Base-by-base conservation (phyloP, 1,140 invertebrate genomes). In the Pseudomyrmex pallidus region DNA sequence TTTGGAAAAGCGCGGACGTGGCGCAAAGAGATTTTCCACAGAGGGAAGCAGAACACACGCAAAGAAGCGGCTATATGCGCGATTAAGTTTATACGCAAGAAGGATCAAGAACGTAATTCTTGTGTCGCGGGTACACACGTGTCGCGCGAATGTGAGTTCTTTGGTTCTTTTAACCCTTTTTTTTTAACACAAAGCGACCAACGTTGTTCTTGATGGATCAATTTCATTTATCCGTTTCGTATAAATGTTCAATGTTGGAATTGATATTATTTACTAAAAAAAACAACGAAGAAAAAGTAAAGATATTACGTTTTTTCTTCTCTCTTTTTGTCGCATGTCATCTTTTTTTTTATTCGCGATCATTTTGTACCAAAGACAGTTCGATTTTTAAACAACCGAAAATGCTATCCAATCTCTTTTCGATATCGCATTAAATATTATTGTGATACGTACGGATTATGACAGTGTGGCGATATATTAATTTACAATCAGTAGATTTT, bases 51-150 rank as follows among this genome's bases (percentile, higher is more conserved):
- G 15, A n/a, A 17, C 5, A 8, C 2, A 10, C 15, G n/a, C 10
- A 17, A 72, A 80, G 76, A 80, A 72, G 50, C 46, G 54, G 50
- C 25, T 22, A 77, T 78, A 66, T 66, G 74, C 63, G 20, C 63
- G 63, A 78, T 78, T 78, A 78, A 68, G 54, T 78, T 78, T 70
- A 78, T 59, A 68, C 64, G 44, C 64, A 56, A 70, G 20, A 78
- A 78, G 76, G 61, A 68, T 78, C 64, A 78, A 59, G 64, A 20
- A 50, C 56, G n/a, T 63, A 74, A 74, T 63, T 48, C 48, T 62
- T 17, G 57, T 54, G 57, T 63, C 67, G 52, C 4, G 46, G 61
- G 12, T 73, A 52, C 78, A 62, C 17, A 57, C 74, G 77, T 73
- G 35, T 35, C 35, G 35, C 57, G 68, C 17, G 56, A 61, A 15